phyloP scores from a whole-genome alignment of 2,888 invertebrate genomes.

The Actias luna region DNA sequence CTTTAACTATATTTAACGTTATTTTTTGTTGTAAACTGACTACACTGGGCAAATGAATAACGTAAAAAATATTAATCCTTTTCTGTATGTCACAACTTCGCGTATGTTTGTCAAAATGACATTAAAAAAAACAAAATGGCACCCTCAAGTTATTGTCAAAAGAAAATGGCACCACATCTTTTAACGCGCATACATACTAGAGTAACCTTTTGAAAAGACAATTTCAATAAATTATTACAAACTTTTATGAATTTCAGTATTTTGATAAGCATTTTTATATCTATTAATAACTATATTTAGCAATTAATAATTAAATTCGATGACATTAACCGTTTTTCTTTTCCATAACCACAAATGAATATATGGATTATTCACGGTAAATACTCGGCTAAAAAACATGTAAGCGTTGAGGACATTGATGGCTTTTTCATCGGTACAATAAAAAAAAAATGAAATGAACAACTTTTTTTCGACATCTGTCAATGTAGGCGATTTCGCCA shows the following conservation, averaged over 20 bases:
- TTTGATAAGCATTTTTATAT: background rate
- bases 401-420: too few species aligned
- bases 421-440: too few species aligned
- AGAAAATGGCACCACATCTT: slow-evolving; percentile 2
- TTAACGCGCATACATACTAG: background rate
- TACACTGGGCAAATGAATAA: background rate
- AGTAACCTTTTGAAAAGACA: background rate
- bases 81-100: background rate
- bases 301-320: too few species aligned
- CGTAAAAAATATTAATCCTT: background rate
- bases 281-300: background rate
- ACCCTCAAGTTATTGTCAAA: background rate
- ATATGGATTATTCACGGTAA: too few species aligned
- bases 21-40: background rate
- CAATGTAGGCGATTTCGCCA: too few species aligned
- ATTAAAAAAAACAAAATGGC: background rate
- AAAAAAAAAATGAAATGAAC: too few species aligned
- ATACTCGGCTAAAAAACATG: too few species aligned
- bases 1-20: background rate
- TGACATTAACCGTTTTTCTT: too few species aligned
- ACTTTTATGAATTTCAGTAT: background rate
- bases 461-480: too few species aligned
- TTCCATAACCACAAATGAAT: too few species aligned
- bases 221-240: background rate
- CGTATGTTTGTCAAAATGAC: background rate